Percentiles rank a stretch among this genome's conserved stretches.
Evolutionary conservation across 2,113 vertebrate genomes (phyloP).

Genomic region (Podocnemis expansa): DNA sequence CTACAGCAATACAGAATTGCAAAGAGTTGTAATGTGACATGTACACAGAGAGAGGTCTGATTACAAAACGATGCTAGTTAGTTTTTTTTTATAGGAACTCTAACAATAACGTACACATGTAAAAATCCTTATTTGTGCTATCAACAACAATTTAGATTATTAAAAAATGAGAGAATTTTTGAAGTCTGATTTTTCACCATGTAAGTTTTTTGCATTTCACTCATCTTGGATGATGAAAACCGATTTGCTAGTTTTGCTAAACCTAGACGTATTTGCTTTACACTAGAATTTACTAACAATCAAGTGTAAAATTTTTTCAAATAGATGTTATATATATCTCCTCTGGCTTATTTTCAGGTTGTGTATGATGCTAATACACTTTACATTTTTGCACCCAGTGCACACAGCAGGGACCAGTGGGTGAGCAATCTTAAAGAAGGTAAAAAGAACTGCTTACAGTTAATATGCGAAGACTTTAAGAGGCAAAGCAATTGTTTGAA

Average conservation of each 20-base stretch:
- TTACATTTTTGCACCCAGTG: slow-evolving; percentile 91
- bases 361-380: slow-evolving; percentile 89
- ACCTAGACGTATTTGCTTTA: neutral
- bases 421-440: slow-evolving; percentile 93
- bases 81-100: neutral
- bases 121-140: neutral
- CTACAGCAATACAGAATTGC: neutral
- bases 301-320: neutral
- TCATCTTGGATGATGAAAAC: neutral
- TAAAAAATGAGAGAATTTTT: neutral
- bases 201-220: neutral
- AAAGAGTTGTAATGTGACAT: neutral
- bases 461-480: neutral
- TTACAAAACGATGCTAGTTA: neutral
- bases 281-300: neutral
- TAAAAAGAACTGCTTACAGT: slow-evolving; percentile 55
- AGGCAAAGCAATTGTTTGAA: neutral
- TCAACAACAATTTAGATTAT: neutral
- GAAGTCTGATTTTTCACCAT: neutral
- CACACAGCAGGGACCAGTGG: slow-evolving; percentile 87
- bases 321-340: neutral
- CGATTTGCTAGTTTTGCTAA: neutral
- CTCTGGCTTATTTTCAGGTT: slow-evolving; percentile 77
- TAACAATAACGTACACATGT: neutral
- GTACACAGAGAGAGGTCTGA: neutral